These are phyloP conservation scores for Matsumurasca onukii DNA, from an alignment of 1,140 invertebrate genomes.

Conservation along the genomic window DNA sequence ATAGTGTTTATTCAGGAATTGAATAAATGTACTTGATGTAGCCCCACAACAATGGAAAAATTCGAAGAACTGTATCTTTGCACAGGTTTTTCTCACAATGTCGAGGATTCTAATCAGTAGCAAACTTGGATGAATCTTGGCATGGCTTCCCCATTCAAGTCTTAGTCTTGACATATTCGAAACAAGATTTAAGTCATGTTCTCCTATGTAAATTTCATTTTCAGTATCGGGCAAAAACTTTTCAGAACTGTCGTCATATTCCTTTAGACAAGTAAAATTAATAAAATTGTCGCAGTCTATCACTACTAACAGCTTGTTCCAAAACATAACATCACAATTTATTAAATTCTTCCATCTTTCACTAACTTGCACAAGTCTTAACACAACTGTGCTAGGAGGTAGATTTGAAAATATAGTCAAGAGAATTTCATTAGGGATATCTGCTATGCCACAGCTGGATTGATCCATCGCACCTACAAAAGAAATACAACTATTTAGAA, in stretches of 20 bases:
- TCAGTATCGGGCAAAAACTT: neutral
- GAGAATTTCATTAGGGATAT: slow-evolving; percentile 2
- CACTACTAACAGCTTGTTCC: neutral
- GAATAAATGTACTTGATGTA: neutral
- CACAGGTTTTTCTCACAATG: neutral
- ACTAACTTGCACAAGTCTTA: neutral
- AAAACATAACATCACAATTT: neutral
- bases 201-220: neutral
- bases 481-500: neutral
- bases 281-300: neutral
- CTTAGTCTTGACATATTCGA: neutral
- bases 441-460: neutral
- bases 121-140: neutral
- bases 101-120: neutral
- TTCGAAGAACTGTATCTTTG: neutral
- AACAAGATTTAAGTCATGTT: neutral
- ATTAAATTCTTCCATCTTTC: neutral
- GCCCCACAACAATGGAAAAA: neutral
- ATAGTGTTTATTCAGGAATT: neutral
- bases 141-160: neutral
- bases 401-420: neutral
- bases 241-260: neutral
- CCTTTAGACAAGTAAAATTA: neutral
- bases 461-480: neutral
- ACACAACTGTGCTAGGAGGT: neutral